Evolutionary conservation across 2,888 invertebrate species (phyloP).

Genomic region (Panopea generosa): DNA sequence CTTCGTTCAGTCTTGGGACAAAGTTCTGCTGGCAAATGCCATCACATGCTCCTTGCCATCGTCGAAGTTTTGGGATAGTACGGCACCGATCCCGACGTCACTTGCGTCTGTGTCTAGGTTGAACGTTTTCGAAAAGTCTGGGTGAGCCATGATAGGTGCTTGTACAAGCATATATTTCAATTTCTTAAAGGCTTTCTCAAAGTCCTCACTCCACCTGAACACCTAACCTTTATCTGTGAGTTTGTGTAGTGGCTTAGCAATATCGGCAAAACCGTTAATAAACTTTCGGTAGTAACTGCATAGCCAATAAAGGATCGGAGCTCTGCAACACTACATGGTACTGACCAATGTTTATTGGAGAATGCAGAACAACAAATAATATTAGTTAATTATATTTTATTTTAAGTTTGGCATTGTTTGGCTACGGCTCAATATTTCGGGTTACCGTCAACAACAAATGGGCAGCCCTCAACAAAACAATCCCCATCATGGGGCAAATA

Average conservation of each 20-base stretch:
- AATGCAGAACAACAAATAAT: too few relatives aligned
- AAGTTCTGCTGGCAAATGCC: conserved; percentile 20
- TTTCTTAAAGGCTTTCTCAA: conserved; percentile 13
- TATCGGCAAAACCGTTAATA: conserved; percentile 28
- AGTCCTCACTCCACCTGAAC: conserved; percentile 28
- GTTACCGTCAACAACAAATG: too few relatives aligned
- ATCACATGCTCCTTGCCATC: conserved; percentile 24
- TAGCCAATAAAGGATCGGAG: too few relatives aligned
- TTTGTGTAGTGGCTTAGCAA: conserved; percentile 19
- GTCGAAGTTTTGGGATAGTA: conserved; percentile 22
- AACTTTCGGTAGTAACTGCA: conserved; percentile 29
- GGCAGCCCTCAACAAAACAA: too few relatives aligned
- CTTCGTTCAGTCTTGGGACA: too few relatives aligned
- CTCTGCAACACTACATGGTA: too few relatives aligned
- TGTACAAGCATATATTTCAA: conserved; percentile 17
- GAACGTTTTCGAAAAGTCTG: conserved; percentile 18
- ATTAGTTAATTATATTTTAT: too few relatives aligned
- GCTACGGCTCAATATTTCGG: too few relatives aligned
- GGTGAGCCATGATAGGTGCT: conserved; percentile 26
- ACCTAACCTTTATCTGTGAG: conserved; percentile 24
- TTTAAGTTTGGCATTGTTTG: too few relatives aligned
- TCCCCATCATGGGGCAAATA: too few relatives aligned
- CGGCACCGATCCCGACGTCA: conserved; percentile 18
- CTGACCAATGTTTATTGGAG: too few relatives aligned
- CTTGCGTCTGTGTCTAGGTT: conserved; percentile 36